Base-by-base conservation (phyloP, 2,113 vertebrate genomes). In the Channa argus region DNA sequence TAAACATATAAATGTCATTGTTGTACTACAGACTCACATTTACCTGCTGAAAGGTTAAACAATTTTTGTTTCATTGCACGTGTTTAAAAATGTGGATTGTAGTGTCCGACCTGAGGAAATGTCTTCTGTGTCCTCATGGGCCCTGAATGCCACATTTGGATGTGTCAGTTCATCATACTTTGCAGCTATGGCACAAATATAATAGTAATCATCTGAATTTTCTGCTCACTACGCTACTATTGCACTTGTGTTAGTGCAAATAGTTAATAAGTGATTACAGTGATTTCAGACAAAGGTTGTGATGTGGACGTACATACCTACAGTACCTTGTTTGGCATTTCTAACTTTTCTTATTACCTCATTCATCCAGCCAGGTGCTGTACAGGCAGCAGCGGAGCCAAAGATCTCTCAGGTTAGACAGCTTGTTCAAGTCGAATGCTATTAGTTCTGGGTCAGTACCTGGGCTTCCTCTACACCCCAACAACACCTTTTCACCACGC, bases 391-490 rank as follows among this genome's bases (percentile, higher is more conserved):
- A 85, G 83, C 80, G 46, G 79, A 60, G 73, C 67, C 66, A 45
- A 7, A 24, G 24, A 77, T 82, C 87, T 84, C 82, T 86, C 82
- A 85, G 87, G 82, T 90, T 86, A 87, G 86, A 91, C 92, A 92
- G 90, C 91, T 91, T 92, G 92, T 92, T 94, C 88, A 85, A 93
- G 90, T 93, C 90, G 79, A 91, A 93, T 89, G 93, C 92, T 93
- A 95, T 95, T 95, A 95, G 93, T 93, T 92, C 82, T 85, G 91
- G 93, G 91, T 95, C 92, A 91, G 65, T 43, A 87, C 75, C 82
- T 77, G 88, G 90, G 88, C 80, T 93, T 88, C 88, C 84, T 87
- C 83, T 78, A 88, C 88, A 91, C 87, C 91, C 90, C 90, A 84
- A 92, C 89, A 90, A 91, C 91, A 92, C 89, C 88, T 90, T 93